Evolutionary conservation across 2,113 vertebrate genomes (phyloP).

Genomic region (Gambusia holbrooki): DNA sequence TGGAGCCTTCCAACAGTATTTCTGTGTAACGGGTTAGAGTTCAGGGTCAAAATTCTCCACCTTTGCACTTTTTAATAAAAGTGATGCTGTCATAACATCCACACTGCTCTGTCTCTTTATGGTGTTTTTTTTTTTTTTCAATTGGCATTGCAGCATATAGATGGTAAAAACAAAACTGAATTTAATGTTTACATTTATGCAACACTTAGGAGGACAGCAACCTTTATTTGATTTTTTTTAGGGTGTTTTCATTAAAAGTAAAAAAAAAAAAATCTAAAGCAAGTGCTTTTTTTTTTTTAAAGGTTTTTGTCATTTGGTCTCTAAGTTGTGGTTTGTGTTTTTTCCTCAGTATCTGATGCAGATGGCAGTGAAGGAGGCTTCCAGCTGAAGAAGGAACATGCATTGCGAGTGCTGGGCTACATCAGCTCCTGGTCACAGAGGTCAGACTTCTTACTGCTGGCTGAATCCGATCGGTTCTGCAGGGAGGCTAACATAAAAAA

Average conservation of each 20-base stretch:
- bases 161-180: no score
- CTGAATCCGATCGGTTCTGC: background rate
- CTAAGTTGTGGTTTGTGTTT: background rate
- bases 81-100: no score
- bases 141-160: no score
- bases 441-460: conserved; percentile 72
- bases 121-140: no score
- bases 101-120: no score
- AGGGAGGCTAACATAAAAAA: no score
- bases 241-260: background rate
- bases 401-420: conserved; percentile 97
- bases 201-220: background rate
- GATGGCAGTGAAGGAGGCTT: conserved; percentile 95
- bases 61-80: no score
- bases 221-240: background rate
- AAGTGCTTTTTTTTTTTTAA: background rate
- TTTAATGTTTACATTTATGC: no score
- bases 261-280: background rate
- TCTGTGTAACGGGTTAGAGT: no score
- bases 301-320: background rate
- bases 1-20: no score
- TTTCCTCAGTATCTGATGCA: conserved; percentile 91
- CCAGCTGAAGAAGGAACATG: conserved; percentile 98
- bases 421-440: conserved; percentile 99
- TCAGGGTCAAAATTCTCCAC: no score